These are phyloP conservation scores for Scotopteryx bipunctaria DNA, from an alignment of 2,888 invertebrate species.

Conservation along the genomic window DNA sequence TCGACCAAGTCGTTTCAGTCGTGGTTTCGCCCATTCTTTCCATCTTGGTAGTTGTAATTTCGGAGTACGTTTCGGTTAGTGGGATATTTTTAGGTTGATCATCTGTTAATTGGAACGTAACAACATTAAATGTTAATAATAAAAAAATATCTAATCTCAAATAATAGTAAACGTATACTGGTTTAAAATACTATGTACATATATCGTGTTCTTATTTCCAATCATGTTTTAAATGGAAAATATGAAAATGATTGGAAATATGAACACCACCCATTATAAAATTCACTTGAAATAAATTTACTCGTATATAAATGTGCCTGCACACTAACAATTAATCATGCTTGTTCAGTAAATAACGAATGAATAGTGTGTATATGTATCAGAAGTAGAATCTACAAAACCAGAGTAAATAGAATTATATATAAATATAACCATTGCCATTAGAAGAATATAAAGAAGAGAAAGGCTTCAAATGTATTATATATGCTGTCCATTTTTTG, in stretches of 20 bases:
- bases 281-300: too few relatives aligned
- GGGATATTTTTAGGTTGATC: constrained; percentile 74
- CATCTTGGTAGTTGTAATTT: constrained; percentile 55
- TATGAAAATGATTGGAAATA: background rate
- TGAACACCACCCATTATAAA: too few relatives aligned
- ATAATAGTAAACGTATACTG: background rate
- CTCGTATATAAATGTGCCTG: too few relatives aligned
- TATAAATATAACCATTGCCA: constrained; percentile 20
- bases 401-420: background rate
- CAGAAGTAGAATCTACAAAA: constrained; percentile 3
- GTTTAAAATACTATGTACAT: background rate
- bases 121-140: constrained; percentile 56
- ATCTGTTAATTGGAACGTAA: constrained; percentile 81
- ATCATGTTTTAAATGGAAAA: background rate
- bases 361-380: background rate
- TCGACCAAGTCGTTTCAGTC: constrained; percentile 45
- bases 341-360: background rate
- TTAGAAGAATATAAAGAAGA: constrained; percentile 14
- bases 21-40: constrained; percentile 52
- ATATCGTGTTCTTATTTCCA: background rate
- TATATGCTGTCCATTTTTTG: constrained; percentile 17
- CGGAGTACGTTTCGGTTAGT: constrained; percentile 75
- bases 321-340: constrained; percentile 1
- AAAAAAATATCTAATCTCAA: background rate
- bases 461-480: constrained; percentile 22